Conservation (phyloP, 2,888 invertebrate genomes). For the Shargacucullia verbasci region DNA sequence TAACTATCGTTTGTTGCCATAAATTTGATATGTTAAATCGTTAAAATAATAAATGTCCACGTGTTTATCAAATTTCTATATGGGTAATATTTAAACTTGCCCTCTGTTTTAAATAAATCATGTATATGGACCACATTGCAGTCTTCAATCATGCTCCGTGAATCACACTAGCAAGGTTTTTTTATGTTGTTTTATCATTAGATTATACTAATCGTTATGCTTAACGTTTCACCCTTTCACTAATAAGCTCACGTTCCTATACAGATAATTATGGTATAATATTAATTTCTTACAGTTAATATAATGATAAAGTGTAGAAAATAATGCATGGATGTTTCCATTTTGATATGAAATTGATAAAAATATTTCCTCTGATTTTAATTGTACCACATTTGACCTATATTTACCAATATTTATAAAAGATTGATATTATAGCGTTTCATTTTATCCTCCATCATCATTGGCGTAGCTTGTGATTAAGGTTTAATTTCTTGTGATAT, state of each 20-base stretch:
- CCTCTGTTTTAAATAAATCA: no score
- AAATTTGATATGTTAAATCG: no score
- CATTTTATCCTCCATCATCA: constrained; percentile 63
- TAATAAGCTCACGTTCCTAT: constrained; percentile 82
- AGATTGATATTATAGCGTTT: constrained; percentile 84
- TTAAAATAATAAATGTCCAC: no score
- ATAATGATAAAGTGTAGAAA: constrained; percentile 88
- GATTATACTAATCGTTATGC: constrained; percentile 3
- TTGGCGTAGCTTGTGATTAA: no score
- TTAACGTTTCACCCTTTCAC: constrained; percentile 64
- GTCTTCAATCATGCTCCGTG: no score
- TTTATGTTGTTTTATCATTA: constrained; percentile 1
- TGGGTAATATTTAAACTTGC: no score
- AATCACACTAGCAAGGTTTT: no score
- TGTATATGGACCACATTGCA: no score
- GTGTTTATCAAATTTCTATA: no score
- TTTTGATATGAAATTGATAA: constrained; percentile 88
- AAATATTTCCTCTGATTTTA: constrained; percentile 87
- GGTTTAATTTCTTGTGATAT: no score
- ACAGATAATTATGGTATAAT: constrained; percentile 73
- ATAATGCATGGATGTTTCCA: constrained; percentile 85
- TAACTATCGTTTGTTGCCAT: no score
- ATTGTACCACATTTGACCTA: constrained; percentile 88
- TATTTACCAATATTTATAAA: constrained; percentile 89
- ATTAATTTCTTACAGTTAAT: constrained; percentile 74